Evolutionary conservation across 1,140 invertebrate genomes (phyloP).

Genomic region (Drosophila orosa): DNA sequence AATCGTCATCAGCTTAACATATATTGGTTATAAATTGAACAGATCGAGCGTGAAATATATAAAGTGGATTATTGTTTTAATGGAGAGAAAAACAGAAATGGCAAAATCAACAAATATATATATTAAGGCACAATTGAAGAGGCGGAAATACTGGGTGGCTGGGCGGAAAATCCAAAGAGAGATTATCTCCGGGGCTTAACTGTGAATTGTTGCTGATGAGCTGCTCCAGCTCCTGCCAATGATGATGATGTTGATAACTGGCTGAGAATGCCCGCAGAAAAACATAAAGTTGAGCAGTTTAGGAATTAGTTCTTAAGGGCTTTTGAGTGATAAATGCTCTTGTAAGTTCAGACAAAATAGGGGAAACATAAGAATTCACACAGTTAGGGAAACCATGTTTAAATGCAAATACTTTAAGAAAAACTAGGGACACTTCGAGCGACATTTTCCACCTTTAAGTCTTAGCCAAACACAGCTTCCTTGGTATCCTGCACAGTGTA

Average conservation of each 20-base stretch:
- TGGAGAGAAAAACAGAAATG: conserved; percentile 23
- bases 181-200: conserved; percentile 38
- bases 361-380: neutral
- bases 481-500: neutral
- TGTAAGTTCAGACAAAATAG: neutral
- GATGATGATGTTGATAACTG: conserved; percentile 14
- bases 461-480: neutral
- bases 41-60: conserved; percentile 77
- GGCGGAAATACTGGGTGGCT: neutral
- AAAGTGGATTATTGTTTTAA: conserved; percentile 82
- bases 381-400: neutral
- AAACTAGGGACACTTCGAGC: neutral
- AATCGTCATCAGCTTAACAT: conserved; percentile 69
- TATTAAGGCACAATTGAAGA: conserved; percentile 20
- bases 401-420: neutral
- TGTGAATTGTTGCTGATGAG: conserved; percentile 32
- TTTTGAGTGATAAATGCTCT: conserved; percentile 2
- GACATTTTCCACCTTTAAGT: too few species aligned
- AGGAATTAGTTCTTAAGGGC: neutral
- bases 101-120: conserved; percentile 36
- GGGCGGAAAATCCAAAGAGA: conserved; percentile 21
- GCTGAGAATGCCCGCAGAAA: neutral
- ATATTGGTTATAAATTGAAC: conserved; percentile 82
- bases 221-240: conserved; percentile 11
- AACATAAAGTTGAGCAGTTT: conserved; percentile 10